phyloP scores from a whole-genome alignment of 1,140 invertebrate genomes.

The Trichoplusia ni region DNA sequence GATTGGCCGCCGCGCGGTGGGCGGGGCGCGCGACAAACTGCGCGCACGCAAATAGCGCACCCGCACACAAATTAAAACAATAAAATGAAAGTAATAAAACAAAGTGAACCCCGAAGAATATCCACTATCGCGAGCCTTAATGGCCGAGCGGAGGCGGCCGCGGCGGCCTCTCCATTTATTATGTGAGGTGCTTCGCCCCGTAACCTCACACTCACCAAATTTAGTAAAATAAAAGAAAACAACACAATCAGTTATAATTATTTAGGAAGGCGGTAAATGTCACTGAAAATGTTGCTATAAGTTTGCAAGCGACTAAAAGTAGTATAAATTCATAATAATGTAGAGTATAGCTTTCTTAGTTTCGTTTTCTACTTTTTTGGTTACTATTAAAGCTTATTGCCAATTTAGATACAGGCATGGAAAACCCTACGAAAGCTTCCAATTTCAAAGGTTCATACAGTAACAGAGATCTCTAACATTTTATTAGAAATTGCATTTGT shows the following conservation, averaged over 20 bases:
- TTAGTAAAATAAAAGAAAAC: not conserved
- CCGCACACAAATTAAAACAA: slow-evolving; percentile 80
- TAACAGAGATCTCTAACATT: slow-evolving; percentile 14
- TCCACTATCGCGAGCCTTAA: slow-evolving; percentile 75
- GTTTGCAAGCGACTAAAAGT: too few relatives aligned
- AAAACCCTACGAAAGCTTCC: too few relatives aligned
- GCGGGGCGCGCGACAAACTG: slow-evolving; percentile 77
- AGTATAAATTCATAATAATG: too few relatives aligned
- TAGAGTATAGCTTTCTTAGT: too few relatives aligned
- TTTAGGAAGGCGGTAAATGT: not conserved
- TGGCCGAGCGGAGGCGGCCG: slow-evolving; percentile 71
- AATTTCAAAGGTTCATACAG: too few relatives aligned
- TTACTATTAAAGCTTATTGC: too few relatives aligned
- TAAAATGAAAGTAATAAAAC: slow-evolving; percentile 80
- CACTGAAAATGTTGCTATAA: not conserved
- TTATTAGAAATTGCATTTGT: slow-evolving; percentile 11
- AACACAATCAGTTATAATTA: not conserved
- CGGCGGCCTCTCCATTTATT: slow-evolving; percentile 71
- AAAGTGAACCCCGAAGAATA: slow-evolving; percentile 69
- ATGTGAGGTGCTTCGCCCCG: slow-evolving; percentile 48
- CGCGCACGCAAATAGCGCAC: slow-evolving; percentile 79
- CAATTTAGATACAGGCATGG: too few relatives aligned
- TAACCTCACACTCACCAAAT: slow-evolving; percentile 29
- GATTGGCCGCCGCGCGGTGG: slow-evolving; percentile 70
- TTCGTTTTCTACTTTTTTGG: too few relatives aligned